These are phyloP conservation scores for Xestia xanthographa DNA, from an alignment of 2,888 invertebrate genomes.

Conservation along the genomic window DNA sequence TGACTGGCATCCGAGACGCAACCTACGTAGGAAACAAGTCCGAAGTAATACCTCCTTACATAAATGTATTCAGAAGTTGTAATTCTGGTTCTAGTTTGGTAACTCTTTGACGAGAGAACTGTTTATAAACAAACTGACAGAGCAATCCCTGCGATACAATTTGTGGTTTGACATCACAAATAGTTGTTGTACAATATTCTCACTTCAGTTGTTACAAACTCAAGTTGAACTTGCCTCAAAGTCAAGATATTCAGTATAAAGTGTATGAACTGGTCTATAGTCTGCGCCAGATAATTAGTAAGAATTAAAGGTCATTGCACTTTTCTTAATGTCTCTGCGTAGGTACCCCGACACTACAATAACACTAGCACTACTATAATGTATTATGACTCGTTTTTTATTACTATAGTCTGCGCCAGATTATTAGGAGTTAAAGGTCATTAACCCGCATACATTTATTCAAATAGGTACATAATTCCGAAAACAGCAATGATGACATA, in stretches of 20 bases:
- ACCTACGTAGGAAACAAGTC: slow-evolving; percentile 1
- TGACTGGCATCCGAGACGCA: background rate
- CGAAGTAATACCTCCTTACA: background rate
- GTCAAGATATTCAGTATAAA: background rate
- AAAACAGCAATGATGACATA: no score
- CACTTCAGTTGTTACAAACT: slow-evolving; percentile 14
- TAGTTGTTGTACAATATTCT: slow-evolving; percentile 30
- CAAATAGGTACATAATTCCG: no score
- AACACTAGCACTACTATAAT: no score
- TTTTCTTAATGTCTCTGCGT: no score
- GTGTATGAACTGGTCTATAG: no score
- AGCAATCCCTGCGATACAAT: slow-evolving; percentile 18
- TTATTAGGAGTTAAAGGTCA: no score
- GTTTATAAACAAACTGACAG: slow-evolving; percentile 22
- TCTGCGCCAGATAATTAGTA: no score
- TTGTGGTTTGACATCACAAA: slow-evolving; percentile 16
- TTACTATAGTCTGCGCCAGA: no score
- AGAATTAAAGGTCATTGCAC: no score
- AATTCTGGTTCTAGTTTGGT: background rate
- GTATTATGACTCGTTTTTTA: no score
- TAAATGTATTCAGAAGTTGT: slow-evolving; percentile 18
- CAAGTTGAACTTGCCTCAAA: background rate
- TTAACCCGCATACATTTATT: no score
- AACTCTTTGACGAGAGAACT: slow-evolving; percentile 25
- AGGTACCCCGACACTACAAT: no score